These are phyloP conservation scores for Agapostemon virescens DNA, from an alignment of 2,888 invertebrate genomes.

Conservation along the genomic window DNA sequence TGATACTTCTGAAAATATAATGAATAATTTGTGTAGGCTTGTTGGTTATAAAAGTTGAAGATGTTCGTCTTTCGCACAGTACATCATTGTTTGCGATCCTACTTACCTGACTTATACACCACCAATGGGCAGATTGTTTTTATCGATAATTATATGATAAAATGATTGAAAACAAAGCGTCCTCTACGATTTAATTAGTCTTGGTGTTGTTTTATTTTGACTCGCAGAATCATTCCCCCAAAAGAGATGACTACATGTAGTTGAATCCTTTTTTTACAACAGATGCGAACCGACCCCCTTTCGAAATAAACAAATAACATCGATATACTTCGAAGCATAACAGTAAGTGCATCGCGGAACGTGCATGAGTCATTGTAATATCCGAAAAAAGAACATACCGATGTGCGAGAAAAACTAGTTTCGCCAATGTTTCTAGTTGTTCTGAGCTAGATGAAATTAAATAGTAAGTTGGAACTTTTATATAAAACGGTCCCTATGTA, in stretches of 20 bases:
- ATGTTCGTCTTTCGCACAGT: not conserved
- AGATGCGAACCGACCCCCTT: not conserved
- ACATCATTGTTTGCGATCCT: not conserved
- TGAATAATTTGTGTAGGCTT: not conserved
- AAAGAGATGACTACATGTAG: not conserved
- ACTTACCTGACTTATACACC: not conserved
- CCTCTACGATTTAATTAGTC: not conserved
- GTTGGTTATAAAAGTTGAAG: not conserved
- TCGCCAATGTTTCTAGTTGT: not conserved
- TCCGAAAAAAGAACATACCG: conserved; percentile 24
- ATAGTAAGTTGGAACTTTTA: not conserved
- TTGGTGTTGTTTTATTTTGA: not conserved
- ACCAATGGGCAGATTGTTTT: not conserved
- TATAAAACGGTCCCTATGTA: conserved; percentile 13
- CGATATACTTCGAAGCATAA: conserved; percentile 32
- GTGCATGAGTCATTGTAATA: conserved; percentile 26
- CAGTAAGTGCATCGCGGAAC: conserved; percentile 12
- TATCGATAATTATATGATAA: not conserved
- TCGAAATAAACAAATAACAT: conserved; percentile 23
- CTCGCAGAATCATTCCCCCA: not conserved
- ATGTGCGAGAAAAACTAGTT: conserved; percentile 13
- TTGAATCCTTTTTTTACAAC: not conserved
- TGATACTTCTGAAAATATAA: not conserved
- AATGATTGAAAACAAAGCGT: not conserved
- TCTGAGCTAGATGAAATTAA: not conserved